Evolutionary conservation across 2,888 invertebrate genomes (phyloP), one percentile per base, ranked within the genome.

Genomic region (Orchestes rusci): DNA sequence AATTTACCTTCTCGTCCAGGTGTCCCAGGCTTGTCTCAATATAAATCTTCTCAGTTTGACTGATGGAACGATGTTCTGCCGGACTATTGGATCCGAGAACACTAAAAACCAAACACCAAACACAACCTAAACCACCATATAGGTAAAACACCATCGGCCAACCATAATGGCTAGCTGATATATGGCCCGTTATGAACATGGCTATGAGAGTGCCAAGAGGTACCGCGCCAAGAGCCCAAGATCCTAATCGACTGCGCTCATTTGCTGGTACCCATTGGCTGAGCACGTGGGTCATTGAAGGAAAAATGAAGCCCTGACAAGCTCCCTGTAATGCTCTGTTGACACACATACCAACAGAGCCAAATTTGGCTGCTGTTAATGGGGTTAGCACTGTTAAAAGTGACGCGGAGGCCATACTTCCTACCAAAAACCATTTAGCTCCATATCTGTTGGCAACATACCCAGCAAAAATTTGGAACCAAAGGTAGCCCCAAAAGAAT

Each of bases 141-240:
- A 79, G 66, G 60, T 88, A 89, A 66, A 89, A 88, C 42, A 83
- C 80, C 15, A 82, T 75, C 1, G 83, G 81, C 89, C 89, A 89
- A 1, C 88, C 88, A 59, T 78, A 72, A 0, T 69, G 56, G 0
- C 81, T 78, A 1, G 78, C 79, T 0, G 85, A 73, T 32, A 91
- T 69, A 2, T 79, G 67, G 0, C 90, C 91, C 8, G 85, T 79
- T 15, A 79, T 67, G 10, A 83, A 74, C 59, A 88, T 65, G 56
- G 86, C 80, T 1, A 87, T 61, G 0, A 87, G 82, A 7, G 86
- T 86, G 4, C 91, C 91, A 8, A 88, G 73, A 61, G 85, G 85
- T 8, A 79, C 79, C 36, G 88, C 88, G 36, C 80, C 74, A 61
- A 81, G 82, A 3, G 79, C 76, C 37, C 77, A 77, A 36, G 83